Conservation (phyloP, 2,888 invertebrate genomes). For the Xestobium rufovillosum region DNA sequence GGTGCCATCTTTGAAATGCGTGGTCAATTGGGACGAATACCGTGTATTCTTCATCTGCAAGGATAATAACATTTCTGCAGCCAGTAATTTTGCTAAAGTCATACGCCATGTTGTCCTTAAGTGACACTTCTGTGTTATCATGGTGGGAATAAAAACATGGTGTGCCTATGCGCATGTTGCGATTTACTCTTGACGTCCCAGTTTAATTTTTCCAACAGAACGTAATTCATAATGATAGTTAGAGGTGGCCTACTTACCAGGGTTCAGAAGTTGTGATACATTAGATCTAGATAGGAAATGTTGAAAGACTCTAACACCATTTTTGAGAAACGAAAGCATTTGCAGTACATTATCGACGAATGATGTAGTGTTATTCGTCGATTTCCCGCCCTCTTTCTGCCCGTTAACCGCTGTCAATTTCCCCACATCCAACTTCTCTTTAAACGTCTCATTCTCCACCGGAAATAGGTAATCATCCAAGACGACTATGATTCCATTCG, state of each 20-base stretch:
- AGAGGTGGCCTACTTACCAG: slow-evolving; percentile 44
- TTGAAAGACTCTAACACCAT: slow-evolving; percentile 56
- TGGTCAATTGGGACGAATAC: slow-evolving; percentile 58
- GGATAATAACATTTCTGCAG: slow-evolving; percentile 4
- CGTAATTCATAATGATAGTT: too few relatives aligned
- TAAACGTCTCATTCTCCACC: slow-evolving; percentile 29
- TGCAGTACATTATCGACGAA: slow-evolving; percentile 47
- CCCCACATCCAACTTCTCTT: slow-evolving; percentile 22
- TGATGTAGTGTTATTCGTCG: slow-evolving; percentile 30
- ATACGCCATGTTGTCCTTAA: too few relatives aligned
- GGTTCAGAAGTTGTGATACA: slow-evolving; percentile 49
- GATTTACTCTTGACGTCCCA: too few relatives aligned
- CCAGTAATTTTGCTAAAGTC: too few relatives aligned
- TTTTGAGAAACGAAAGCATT: slow-evolving; percentile 53
- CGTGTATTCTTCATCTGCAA: slow-evolving; percentile 50
- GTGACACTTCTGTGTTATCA: too few relatives aligned
- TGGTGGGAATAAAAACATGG: too few relatives aligned
- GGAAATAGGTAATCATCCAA: slow-evolving; percentile 44
- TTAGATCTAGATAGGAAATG: slow-evolving; percentile 55
- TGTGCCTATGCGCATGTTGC: too few relatives aligned
- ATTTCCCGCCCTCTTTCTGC: slow-evolving; percentile 30
- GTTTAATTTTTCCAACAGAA: too few relatives aligned
- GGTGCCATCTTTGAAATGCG: slow-evolving; percentile 61
- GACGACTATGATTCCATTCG: slow-evolving; percentile 43
- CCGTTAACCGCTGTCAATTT: slow-evolving; percentile 18